A percentile compares a stretch with the other conserved stretches of the same genome.
These are phyloP conservation scores for Kryphioiulus occultus DNA, from an alignment of 2,888 invertebrate genomes.

Conservation along the genomic window DNA sequence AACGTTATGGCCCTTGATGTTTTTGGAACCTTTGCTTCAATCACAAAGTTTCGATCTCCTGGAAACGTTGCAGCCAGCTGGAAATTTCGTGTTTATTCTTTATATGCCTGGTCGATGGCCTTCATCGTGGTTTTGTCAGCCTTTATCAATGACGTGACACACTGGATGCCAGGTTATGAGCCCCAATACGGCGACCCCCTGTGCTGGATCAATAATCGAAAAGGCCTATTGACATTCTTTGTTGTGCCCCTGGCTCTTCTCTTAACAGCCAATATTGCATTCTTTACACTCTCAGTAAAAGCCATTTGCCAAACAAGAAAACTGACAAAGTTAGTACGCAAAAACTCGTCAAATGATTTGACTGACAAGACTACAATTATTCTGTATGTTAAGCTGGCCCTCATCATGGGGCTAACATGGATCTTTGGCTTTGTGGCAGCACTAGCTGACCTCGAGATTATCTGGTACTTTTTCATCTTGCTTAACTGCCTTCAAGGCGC, in stretches of 20 bases:
- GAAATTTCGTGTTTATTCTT: conserved; percentile 57
- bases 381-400: conserved; percentile 62
- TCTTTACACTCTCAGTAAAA: conserved; percentile 61
- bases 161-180: conserved; percentile 53
- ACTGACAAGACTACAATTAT: conserved; percentile 57
- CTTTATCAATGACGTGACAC: conserved; percentile 55
- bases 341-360: background rate
- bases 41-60: background rate
- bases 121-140: conserved; percentile 58
- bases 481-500: conserved; percentile 65
- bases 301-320: conserved; percentile 57
- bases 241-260: conserved; percentile 61
- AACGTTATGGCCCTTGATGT: conserved; percentile 65
- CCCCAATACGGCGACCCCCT: conserved; percentile 55
- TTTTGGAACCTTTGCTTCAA: conserved; percentile 62
- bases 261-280: conserved; percentile 60
- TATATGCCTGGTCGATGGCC: conserved; percentile 63
- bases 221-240: conserved; percentile 62
- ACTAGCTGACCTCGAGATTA: conserved; percentile 58
- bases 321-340: conserved; percentile 11
- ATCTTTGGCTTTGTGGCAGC: conserved; percentile 63
- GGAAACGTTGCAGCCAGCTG: background rate
- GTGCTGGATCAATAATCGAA: conserved; percentile 63
- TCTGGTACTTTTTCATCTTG: conserved; percentile 65
- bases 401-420: conserved; percentile 66